Evolutionary conservation across 1,140 invertebrate species (phyloP), one percentile per base, ranked within the genome.

Genomic region (Cyclina sinensis): DNA sequence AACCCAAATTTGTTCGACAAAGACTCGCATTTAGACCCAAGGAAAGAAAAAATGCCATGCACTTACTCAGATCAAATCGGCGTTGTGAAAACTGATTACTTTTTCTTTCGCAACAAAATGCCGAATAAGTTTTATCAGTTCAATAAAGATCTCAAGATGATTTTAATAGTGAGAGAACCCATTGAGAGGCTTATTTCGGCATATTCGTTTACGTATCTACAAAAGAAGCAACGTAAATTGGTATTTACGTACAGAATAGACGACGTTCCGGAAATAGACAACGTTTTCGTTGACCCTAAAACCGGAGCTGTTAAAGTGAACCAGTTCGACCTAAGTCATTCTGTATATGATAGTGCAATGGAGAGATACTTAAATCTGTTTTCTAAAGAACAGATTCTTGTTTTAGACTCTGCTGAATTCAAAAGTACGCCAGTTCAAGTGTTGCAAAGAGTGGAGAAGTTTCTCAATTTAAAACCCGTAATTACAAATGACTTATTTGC

Each of bases 111-210:
- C 37, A 18, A 39, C 3, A 43, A 30, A 12, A 51, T 51, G 46
- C 73, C 73, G 27, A 21, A 48, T 5, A 76, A 30, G 18, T 16
- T 76, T 16, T 46, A 76, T 27, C 12, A 46, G n/a, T 76, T 46
- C 27, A 51, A 76, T 30, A 21, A 39, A 27, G n/a, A 76, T 48
- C 27, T 76, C n/a, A 76, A 76, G 51, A 76, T 76, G 73, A 48
- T 76, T 14, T 35, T 76, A 11, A 24, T 76, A 7, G 39, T 76
- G 3, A 48, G 73, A 48, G 73, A 76, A 76, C 73, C 73, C 14
- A 43, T 76, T 24, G 39, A 27, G 12, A 46, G 73, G 30, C 24
- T 76, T 21, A 76, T 76, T 14, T 76, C 73, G 27, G 73, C 24
- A 1, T 76, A 48, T 76, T 76, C 73, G 0, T 76, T 76, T 76